These are phyloP conservation scores for Hippocampus barbouri DNA, from an alignment of 2,113 vertebrate genomes.

Conservation along the genomic window DNA sequence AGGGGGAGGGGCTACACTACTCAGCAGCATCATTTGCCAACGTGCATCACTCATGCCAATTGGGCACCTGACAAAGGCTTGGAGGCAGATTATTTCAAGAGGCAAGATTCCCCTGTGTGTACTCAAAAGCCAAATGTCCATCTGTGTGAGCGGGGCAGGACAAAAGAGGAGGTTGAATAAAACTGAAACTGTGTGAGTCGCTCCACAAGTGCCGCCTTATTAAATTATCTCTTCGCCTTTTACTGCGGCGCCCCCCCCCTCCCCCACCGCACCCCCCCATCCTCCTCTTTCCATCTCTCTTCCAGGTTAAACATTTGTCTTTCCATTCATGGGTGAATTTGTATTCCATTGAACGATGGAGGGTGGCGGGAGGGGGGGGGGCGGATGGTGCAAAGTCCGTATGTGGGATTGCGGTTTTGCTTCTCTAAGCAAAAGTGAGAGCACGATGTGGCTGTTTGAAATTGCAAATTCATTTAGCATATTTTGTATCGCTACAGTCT, in stretches of 20 bases:
- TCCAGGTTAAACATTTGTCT: constrained; percentile 66
- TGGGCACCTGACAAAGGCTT: constrained; percentile 55
- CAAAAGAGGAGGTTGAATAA: neutral
- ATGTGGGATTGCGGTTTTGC: constrained; percentile 30
- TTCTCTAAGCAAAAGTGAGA: constrained; percentile 3
- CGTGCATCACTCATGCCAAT: constrained; percentile 27
- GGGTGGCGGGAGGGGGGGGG: neutral
- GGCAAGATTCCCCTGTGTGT: constrained; percentile 19
- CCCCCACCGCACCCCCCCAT: neutral
- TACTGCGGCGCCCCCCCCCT: constrained; percentile 36
- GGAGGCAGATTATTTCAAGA: constrained; percentile 45
- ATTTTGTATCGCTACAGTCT: constrained; percentile 17
- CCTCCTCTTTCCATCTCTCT: constrained; percentile 57
- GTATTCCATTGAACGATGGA: constrained; percentile 54
- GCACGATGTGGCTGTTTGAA: constrained; percentile 13
- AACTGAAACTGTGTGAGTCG: constrained; percentile 7
- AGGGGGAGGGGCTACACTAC: constrained; percentile 5
- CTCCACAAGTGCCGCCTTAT: constrained; percentile 53
- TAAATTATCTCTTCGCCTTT: constrained; percentile 63
- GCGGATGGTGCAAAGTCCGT: constrained; percentile 50
- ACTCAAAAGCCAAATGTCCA: constrained; percentile 41
- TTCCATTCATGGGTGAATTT: constrained; percentile 69
- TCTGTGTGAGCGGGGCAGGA: constrained; percentile 21
- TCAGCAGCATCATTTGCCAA: constrained; percentile 54
- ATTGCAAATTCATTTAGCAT: neutral